phyloP scores from a whole-genome alignment of 2,888 invertebrate species.

The Chrysolina oricalcia region DNA sequence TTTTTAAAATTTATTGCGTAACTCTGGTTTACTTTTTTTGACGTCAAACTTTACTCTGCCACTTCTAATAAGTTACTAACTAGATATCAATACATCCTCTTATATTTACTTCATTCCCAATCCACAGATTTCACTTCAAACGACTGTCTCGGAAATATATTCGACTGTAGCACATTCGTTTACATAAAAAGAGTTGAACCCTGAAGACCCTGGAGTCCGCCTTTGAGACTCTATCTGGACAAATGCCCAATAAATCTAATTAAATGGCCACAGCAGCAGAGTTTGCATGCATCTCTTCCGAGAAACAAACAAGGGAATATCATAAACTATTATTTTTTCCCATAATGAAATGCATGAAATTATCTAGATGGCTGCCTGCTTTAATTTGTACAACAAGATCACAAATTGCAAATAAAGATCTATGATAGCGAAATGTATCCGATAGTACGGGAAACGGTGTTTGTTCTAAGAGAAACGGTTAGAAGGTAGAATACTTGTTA shows the following conservation, averaged over 20 bases:
- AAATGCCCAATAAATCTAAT: slow-evolving; percentile 66
- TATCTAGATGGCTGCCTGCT: slow-evolving; percentile 63
- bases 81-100: too few relatives aligned
- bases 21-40: too few relatives aligned
- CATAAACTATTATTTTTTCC: slow-evolving; percentile 61
- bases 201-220: background rate
- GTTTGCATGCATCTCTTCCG: slow-evolving; percentile 60
- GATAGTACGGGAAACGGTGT: slow-evolving; percentile 36
- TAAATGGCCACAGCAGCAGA: slow-evolving; percentile 56
- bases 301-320: slow-evolving; percentile 61
- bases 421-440: slow-evolving; percentile 41
- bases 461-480: background rate
- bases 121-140: too few relatives aligned
- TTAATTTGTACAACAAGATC: slow-evolving; percentile 65
- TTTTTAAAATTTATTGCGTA: too few relatives aligned
- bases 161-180: background rate
- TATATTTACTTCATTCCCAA: too few relatives aligned
- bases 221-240: slow-evolving; percentile 48
- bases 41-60: too few relatives aligned
- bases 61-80: too few relatives aligned
- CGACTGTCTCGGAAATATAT: background rate
- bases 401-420: slow-evolving; percentile 57
- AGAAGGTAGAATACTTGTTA: background rate
- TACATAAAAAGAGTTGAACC: background rate
- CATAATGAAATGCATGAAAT: slow-evolving; percentile 59